Evolutionary conservation across 2,888 invertebrate genomes (phyloP).

Genomic region (Nomada ferruginata): DNA sequence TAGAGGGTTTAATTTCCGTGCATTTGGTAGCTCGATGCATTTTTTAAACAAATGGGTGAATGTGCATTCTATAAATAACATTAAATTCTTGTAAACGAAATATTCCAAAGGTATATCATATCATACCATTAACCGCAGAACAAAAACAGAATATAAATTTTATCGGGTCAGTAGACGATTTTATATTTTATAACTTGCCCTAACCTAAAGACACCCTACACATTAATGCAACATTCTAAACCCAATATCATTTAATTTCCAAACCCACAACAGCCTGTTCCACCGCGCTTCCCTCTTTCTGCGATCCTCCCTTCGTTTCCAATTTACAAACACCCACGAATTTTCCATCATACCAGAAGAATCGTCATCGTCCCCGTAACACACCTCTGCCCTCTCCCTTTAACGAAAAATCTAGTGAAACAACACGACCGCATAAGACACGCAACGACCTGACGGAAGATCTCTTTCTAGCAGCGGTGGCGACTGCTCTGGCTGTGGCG

Average conservation of each 20-base stretch:
- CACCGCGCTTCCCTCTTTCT: neutral
- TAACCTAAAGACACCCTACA: neutral
- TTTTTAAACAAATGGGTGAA: too few species aligned
- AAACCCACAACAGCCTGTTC: neutral
- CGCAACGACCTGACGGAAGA: conserved; percentile 42
- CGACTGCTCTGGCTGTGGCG: conserved; percentile 60
- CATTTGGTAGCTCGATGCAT: too few species aligned
- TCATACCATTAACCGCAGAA: too few species aligned
- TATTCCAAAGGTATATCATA: too few species aligned
- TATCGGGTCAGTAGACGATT: conserved; percentile 15
- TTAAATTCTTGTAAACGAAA: too few species aligned
- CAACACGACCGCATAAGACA: conserved; percentile 41
- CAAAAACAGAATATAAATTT: conserved; percentile 2
- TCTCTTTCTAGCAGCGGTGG: conserved; percentile 56
- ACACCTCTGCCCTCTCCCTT: neutral
- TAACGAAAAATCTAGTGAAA: conserved; percentile 18
- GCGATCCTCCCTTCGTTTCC: neutral
- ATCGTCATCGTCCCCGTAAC: conserved; percentile 2
- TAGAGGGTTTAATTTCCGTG: too few species aligned
- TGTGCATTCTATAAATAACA: too few species aligned
- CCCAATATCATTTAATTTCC: neutral
- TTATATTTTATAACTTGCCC: neutral
- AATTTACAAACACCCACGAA: conserved; percentile 11
- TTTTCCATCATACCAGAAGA: neutral
- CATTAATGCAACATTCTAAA: neutral